Base-by-base conservation (phyloP, 2,797 vertebrate species). In the Melopsittacus undulatus region DNA sequence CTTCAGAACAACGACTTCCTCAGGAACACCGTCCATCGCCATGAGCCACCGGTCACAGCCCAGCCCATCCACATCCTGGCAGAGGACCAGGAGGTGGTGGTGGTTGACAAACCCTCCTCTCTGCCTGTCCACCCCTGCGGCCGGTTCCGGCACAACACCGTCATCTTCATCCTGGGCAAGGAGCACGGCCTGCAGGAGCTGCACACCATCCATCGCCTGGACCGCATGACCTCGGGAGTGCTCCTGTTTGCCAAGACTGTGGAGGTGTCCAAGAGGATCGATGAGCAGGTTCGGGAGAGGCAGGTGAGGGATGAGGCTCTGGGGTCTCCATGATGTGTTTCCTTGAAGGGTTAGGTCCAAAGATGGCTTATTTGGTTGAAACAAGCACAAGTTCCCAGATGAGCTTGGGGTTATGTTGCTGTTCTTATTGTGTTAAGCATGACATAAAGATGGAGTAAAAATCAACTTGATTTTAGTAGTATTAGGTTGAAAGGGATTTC, bases 131-230 rank as follows among this genome's bases (percentile, higher is more conserved):
- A 99, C 57, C 99, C 99, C 6, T 99, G 99, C 1, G 99, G 99
- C 34, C 98, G 99, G n/a, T 99, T 99, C 96, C 98, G 99, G 27
- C 99, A 99, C 97, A 99, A 99, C 98, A 99, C 99, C 0, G 98
- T 99, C 80, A 99, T 99, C 94, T 99, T 99, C 97, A 99, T 99
- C 94, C 96, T 99, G 84, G 99, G 99, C 36, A 99, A 99, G 94
- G 99, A 99, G 93, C 98, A 97, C 3, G 98, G 98, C 2, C 97
- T 99, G 75, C 98, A 97, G 49, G 98, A 98, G 70, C 97, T 99
- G 24, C 99, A 99, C 91, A 99, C 99, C 0, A 97, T 99, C 54
- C 99, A 99, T 96, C 98, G 99, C 3, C 98, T 99, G 19, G 99
- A 99, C 94, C 98, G 99, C 64, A 98, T 99, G 85, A 99, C 99